These are phyloP conservation scores for Dinocampus coccinellae DNA, from an alignment of 2,888 invertebrate genomes.

Conservation along the genomic window DNA sequence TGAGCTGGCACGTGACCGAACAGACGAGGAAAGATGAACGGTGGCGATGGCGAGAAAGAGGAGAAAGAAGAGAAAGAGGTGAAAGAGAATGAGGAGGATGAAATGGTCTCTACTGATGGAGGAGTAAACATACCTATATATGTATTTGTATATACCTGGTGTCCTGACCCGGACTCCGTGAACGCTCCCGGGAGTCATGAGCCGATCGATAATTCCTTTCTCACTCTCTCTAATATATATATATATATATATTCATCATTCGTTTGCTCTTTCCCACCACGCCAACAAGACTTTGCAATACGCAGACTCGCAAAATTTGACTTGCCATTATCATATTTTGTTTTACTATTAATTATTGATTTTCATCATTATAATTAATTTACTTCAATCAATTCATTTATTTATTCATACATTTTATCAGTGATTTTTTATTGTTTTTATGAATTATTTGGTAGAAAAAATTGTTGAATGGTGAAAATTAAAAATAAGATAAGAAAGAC, in stretches of 20 bases:
- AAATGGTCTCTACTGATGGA: not conserved
- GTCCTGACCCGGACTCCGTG: conserved; percentile 17
- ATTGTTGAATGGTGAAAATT: conserved; percentile 9
- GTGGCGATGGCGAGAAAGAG: not conserved
- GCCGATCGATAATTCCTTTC: conserved; percentile 25
- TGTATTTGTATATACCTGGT: conserved; percentile 1
- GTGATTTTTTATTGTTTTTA: not conserved
- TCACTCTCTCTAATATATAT: not conserved
- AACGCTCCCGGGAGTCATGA: conserved; percentile 5
- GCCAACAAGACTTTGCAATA: not conserved
- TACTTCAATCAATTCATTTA: not conserved
- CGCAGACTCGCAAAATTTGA: conserved; percentile 28
- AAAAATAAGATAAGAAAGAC: not conserved
- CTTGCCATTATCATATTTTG: conserved; percentile 13
- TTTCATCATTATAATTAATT: too few species aligned
- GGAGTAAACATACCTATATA: conserved; percentile 3
- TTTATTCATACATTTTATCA: not conserved
- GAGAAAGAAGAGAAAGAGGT: not conserved
- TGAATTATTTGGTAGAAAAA: too few species aligned
- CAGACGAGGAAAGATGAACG: conserved; percentile 2
- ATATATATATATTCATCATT: not conserved
- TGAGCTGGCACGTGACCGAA: conserved; percentile 23
- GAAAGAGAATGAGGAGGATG: not conserved
- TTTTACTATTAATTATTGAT: not conserved
- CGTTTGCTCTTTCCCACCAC: not conserved